These are phyloP conservation scores for Eulimnadia texana DNA, from an alignment of 1,140 invertebrate genomes.

Conservation along the genomic window DNA sequence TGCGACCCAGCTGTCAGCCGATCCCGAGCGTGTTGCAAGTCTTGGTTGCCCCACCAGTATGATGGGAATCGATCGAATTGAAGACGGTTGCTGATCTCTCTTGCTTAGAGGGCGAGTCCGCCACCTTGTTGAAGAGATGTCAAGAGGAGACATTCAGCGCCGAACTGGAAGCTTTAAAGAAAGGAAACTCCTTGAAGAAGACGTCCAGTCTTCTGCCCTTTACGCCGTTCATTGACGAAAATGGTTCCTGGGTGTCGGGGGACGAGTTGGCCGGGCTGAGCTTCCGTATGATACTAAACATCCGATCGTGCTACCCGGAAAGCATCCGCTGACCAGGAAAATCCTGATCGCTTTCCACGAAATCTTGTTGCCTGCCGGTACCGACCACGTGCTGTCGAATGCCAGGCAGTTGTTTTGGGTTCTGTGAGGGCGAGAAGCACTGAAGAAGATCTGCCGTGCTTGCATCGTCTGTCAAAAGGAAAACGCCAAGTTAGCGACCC, in stretches of 20 bases:
- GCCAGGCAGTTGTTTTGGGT: constrained; percentile 4
- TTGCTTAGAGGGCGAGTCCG: not conserved
- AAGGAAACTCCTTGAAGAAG: not conserved
- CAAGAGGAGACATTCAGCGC: constrained; percentile 1
- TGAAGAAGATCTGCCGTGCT: not conserved
- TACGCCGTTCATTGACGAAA: not conserved
- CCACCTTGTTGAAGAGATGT: not conserved
- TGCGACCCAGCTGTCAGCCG: not conserved
- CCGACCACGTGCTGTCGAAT: not conserved
- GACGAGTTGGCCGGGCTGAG: not conserved
- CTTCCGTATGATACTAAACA: not conserved
- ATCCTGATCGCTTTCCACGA: not conserved
- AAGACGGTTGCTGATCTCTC: not conserved
- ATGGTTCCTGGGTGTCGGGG: not conserved
- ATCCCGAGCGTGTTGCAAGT: not conserved
- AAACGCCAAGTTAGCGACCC: not conserved
- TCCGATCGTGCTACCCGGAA: not conserved
- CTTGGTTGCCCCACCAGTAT: not conserved
- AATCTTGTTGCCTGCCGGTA: not conserved
- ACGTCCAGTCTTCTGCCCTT: not conserved
- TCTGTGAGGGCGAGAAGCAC: not conserved
- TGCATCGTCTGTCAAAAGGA: not conserved
- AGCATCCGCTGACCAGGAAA: not conserved
- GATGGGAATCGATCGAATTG: not conserved
- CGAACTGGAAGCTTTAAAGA: not conserved